Conservation (phyloP, 2,113 vertebrate genomes). For the Cheirogaleus medius region DNA sequence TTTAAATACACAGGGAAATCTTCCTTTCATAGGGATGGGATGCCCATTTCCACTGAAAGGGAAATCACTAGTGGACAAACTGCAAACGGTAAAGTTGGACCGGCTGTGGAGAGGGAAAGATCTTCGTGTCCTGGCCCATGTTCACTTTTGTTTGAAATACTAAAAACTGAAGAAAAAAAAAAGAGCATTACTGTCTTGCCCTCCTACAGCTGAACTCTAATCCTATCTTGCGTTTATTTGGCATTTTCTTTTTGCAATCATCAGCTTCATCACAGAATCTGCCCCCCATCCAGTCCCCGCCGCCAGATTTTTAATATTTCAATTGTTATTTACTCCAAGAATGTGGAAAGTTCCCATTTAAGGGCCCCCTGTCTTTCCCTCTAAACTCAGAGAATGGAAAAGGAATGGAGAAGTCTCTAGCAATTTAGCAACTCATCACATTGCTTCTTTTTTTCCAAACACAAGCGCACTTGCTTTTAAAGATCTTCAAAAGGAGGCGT, state of each 20-base stretch:
- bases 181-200: not conserved
- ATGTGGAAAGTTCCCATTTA: constrained; percentile 16
- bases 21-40: not conserved
- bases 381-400: not conserved
- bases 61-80: not conserved
- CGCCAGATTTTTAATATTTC: not conserved
- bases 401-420: not conserved
- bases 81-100: not conserved
- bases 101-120: not conserved
- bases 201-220: not conserved
- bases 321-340: constrained; percentile 31
- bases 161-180: not conserved
- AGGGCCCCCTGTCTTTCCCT: not conserved
- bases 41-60: not conserved
- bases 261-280: not conserved
- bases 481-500: not conserved
- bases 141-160: not conserved
- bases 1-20: not conserved
- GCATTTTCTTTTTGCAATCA: constrained; percentile 12
- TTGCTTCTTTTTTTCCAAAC: not conserved
- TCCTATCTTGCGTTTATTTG: not conserved
- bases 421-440: not conserved
- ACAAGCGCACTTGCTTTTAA: not conserved
- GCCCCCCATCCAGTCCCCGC: not conserved
- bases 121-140: not conserved